These are phyloP conservation scores for Lasius platythorax DNA, from an alignment of 2,888 invertebrate species.

Conservation along the genomic window DNA sequence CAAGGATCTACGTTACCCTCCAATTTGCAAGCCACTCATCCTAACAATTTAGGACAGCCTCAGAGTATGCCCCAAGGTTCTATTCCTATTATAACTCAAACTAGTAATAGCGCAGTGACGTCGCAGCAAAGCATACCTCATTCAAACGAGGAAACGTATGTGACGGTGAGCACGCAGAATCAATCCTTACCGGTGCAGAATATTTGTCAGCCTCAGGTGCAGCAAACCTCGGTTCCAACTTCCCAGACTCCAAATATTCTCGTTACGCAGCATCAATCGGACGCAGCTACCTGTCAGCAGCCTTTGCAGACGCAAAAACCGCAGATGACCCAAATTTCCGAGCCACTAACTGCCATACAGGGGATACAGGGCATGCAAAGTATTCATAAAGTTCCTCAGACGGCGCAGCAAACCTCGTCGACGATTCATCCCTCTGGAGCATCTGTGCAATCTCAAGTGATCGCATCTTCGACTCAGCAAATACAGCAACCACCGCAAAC, in stretches of 20 bases:
- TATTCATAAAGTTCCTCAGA: conserved; percentile 84
- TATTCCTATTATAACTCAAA: conserved; percentile 88
- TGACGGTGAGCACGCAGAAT: conserved; percentile 79
- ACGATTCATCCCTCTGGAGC: conserved; percentile 77
- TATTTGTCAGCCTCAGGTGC: conserved; percentile 78
- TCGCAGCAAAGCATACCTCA: conserved; percentile 79
- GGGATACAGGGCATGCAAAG: conserved; percentile 82
- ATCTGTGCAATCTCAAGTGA: conserved; percentile 81
- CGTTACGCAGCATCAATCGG: conserved; percentile 81
- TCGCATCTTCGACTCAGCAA: conserved; percentile 86
- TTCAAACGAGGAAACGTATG: conserved; percentile 79
- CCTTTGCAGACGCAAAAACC: conserved; percentile 73
- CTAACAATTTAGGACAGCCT: conserved; percentile 87
- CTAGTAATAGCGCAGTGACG: conserved; percentile 79
- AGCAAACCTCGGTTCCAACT: conserved; percentile 74
- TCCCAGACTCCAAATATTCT: conserved; percentile 81
- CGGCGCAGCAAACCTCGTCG: conserved; percentile 75
- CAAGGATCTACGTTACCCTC: conserved; percentile 89
- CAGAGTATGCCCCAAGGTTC: conserved; percentile 88
- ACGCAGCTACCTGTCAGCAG: conserved; percentile 82
- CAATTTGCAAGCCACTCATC: conserved; percentile 87
- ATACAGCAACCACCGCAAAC: conserved; percentile 85
- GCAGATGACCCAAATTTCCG: conserved; percentile 80
- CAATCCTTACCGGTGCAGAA: conserved; percentile 79
- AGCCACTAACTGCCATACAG: conserved; percentile 81